Base-by-base conservation (phyloP, 2,888 invertebrate species). In the Melinaea marsaeus region DNA sequence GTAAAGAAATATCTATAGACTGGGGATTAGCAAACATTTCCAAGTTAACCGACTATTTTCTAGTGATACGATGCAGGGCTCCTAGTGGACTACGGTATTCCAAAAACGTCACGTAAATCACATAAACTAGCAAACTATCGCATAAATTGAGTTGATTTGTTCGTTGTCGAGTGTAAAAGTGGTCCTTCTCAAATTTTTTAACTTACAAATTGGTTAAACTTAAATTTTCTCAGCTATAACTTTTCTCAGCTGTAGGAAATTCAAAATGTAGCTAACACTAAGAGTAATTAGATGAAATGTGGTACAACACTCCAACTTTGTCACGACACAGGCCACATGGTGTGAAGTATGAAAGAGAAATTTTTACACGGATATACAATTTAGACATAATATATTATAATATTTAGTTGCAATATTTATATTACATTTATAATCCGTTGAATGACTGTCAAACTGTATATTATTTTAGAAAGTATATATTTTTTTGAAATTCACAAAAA, bases 281-380 rank as follows among this genome's bases (percentile, higher is more conserved):
- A 79, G 77, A 77, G 79, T 81, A 84, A 84, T 84, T 85, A 81
- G 79, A 72, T 77, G 74, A 80, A 82, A 80, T 79, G 80, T 79
- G 72, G 72, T 71, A 71, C 74, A 75, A 77, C 75, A 75, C 73
- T 72, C 74, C 76, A 80, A 83, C 79, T 83, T 80, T 74, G 74
- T 74, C 72, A 71, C 70, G 75, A 82, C 75, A 74, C 65, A 75
- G 77, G 77, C 81, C 84, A 79, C 79, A 78, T 84, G 80, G 73
- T 73, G 69, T 69, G 71, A 72, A 73, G 76, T 75, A 72, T 61
- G 63, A 69, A 71, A 67, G 68, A 67, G 69, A 72, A 72, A 73
- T 68, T 69, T 72, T 71, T 70, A 63, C 61, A 69, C 11, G 37
- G 60, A n/a, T 7, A n/a, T 33, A 51, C 35, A 13, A 6, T n/a